Conservation (phyloP, 2,113 vertebrate species). For the Ammospiza caudacuta region DNA sequence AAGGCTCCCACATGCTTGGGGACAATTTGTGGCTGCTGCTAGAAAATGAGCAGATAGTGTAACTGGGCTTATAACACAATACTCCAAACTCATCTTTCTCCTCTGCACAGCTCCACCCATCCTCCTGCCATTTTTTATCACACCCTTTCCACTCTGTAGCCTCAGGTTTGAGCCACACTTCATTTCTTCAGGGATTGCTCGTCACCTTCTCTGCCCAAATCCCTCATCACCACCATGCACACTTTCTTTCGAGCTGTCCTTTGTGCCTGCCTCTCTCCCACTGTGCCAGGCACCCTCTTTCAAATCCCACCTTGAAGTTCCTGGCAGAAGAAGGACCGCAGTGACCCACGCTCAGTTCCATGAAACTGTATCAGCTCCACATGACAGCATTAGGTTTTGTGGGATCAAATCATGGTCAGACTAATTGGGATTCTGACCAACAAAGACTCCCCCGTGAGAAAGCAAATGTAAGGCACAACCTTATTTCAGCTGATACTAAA, state of each 20-base stretch:
- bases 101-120: neutral
- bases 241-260: neutral
- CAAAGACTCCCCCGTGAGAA: neutral
- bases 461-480: neutral
- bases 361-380: neutral
- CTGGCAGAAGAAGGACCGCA: neutral
- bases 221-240: neutral
- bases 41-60: neutral
- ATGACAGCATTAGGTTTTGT: neutral
- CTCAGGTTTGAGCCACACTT: neutral
- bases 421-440: constrained; percentile 13
- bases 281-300: neutral
- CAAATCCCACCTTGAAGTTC: neutral
- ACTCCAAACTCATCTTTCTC: neutral
- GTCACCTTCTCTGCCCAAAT: accelerated
- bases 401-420: neutral
- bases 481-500: neutral
- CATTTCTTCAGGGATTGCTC: neutral
- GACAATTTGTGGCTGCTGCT: neutral
- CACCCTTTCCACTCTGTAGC: neutral
- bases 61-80: neutral
- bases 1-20: neutral
- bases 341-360: neutral
- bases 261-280: neutral
- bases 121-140: neutral